Percentiles rank a stretch among this genome's conserved stretches.
phyloP scores from a whole-genome alignment of 2,113 vertebrate species.

The Ailurus styani region DNA sequence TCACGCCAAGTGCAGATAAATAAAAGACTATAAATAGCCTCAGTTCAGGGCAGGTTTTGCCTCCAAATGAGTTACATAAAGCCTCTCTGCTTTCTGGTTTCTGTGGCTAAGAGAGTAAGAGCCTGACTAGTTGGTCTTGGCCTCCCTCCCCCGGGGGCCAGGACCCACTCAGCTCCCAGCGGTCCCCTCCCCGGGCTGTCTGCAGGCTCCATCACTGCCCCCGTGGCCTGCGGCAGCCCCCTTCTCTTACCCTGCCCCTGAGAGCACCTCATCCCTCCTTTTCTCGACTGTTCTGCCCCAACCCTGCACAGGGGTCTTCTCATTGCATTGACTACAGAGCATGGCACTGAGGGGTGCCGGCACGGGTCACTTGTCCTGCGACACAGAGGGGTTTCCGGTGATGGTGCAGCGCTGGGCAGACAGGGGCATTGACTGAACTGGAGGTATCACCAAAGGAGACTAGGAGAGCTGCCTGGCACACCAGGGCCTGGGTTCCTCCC shows the following conservation, averaged over 20 bases:
- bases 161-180: neutral
- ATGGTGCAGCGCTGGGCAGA: accelerated
- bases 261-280: accelerated
- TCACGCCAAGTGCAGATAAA: slow-evolving; percentile 45
- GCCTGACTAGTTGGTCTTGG: neutral
- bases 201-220: neutral
- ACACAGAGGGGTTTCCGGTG: accelerated
- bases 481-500: accelerated
- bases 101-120: neutral
- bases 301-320: neutral
- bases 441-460: neutral
- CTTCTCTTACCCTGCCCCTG: neutral
- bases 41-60: neutral
- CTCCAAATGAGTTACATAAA: slow-evolving; percentile 5
- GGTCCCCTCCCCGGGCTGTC: neutral
- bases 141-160: neutral
- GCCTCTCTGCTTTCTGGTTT: neutral
- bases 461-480: accelerated
- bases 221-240: neutral
- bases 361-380: neutral
- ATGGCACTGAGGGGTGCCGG: too few species aligned
- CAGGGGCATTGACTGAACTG: neutral
- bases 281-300: neutral
- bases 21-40: slow-evolving; percentile 65
- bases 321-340: too few species aligned